These are phyloP conservation scores for Oreocharis arfaki DNA, from an alignment of 2,113 vertebrate species.

Conservation along the genomic window DNA sequence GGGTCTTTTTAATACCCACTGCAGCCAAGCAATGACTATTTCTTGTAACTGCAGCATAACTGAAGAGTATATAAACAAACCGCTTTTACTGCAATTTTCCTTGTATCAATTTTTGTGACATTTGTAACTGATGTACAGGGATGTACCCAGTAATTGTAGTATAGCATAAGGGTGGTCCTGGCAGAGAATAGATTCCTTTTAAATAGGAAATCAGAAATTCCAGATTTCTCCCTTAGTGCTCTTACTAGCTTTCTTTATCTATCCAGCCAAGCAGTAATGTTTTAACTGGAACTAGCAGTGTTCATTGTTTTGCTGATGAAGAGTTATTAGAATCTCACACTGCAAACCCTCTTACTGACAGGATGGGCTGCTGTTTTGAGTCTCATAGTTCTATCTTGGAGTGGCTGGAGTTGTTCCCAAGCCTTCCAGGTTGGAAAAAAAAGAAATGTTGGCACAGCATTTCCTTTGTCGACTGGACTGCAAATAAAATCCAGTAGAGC, in stretches of 20 bases:
- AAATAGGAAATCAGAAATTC: neutral
- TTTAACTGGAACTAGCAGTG: neutral
- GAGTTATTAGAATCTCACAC: neutral
- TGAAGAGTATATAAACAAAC: neutral
- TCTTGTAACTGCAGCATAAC: neutral
- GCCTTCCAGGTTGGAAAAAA: neutral
- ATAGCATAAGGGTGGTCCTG: neutral
- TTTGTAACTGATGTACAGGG: neutral
- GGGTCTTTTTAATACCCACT: neutral
- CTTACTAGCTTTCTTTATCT: neutral
- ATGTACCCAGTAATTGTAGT: neutral
- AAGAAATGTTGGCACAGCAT: neutral
- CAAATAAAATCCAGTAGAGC: neutral
- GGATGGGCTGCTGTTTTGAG: neutral
- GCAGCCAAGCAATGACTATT: neutral
- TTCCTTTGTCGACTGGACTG: neutral
- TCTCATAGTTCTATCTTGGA: neutral
- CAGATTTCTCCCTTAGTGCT: neutral
- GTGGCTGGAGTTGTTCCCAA: neutral
- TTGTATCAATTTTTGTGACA: neutral
- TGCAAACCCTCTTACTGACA: neutral
- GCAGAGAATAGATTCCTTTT: neutral
- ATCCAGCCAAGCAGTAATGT: neutral
- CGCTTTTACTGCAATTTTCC: neutral
- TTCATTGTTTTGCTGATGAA: neutral